Percentiles rank a stretch among this genome's conserved stretches.
phyloP scores from a whole-genome alignment of 2,797 vertebrate species.

The Naso thynnoides region DNA sequence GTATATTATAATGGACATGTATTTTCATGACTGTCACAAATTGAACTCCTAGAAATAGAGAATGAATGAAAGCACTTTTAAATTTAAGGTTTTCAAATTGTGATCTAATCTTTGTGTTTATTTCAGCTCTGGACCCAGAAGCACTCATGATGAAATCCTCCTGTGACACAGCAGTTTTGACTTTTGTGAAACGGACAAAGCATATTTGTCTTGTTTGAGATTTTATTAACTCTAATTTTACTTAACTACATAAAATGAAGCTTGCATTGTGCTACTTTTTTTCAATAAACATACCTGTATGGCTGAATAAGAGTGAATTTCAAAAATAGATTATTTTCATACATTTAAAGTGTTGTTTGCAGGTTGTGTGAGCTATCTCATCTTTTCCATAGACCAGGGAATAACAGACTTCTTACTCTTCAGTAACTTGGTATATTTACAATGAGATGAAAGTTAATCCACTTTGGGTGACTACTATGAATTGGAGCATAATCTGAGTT shows the following conservation, averaged over 20 bases:
- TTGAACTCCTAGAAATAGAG: background rate
- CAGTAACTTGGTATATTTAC: no score
- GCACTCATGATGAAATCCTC: background rate
- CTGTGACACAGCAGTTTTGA: background rate
- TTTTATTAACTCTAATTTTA: background rate
- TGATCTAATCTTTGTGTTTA: conserved; percentile 2
- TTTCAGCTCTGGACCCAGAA: conserved; percentile 34
- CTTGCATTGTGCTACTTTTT: background rate
- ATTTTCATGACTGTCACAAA: no score
- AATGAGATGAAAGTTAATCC: no score
- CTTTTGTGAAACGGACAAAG: background rate
- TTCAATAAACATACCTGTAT: conserved; percentile 26
- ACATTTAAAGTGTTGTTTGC: no score
- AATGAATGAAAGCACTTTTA: background rate
- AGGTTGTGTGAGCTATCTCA: background rate
- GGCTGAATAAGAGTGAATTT: background rate
- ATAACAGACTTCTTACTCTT: no score
- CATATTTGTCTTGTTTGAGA: background rate
- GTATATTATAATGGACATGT: no score
- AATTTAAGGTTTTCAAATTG: background rate
- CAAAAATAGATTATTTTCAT: no score
- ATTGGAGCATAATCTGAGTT: no score
- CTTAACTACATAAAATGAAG: conserved; percentile 9
- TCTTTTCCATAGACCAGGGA: no score
- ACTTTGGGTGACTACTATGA: no score